These are phyloP conservation scores for Tapirus terrestris DNA, from an alignment of 2,113 vertebrate genomes.

Conservation along the genomic window DNA sequence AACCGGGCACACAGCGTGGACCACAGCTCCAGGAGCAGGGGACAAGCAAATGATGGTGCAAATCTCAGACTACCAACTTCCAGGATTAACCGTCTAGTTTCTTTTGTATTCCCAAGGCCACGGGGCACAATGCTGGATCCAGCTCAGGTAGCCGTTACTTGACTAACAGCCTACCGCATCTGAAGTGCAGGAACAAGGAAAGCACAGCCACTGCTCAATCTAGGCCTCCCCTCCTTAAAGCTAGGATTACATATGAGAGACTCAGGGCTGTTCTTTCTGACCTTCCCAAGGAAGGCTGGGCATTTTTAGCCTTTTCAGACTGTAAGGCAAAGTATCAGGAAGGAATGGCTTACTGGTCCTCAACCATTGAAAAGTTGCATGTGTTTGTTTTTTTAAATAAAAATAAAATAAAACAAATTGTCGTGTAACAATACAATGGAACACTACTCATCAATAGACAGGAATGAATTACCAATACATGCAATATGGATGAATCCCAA, in stretches of 20 bases:
- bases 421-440: background rate
- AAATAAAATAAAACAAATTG: background rate
- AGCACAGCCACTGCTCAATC: background rate
- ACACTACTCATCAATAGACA: background rate
- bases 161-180: background rate
- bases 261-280: background rate
- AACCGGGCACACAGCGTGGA: background rate
- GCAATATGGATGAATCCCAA: background rate
- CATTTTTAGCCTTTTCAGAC: background rate
- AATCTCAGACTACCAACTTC: rapidly evolving
- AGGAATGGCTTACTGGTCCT: background rate
- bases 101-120: background rate
- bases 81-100: background rate
- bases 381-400: background rate
- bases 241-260: background rate
- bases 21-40: background rate
- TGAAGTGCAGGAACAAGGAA: background rate
- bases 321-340: background rate
- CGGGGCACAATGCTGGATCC: background rate
- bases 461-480: background rate
- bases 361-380: background rate
- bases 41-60: background rate
- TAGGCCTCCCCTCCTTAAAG: background rate
- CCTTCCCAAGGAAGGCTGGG: background rate
- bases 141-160: background rate